Evolutionary conservation across 1,140 invertebrate genomes (phyloP).

Genomic region (Thaumatotibia leucotreta): DNA sequence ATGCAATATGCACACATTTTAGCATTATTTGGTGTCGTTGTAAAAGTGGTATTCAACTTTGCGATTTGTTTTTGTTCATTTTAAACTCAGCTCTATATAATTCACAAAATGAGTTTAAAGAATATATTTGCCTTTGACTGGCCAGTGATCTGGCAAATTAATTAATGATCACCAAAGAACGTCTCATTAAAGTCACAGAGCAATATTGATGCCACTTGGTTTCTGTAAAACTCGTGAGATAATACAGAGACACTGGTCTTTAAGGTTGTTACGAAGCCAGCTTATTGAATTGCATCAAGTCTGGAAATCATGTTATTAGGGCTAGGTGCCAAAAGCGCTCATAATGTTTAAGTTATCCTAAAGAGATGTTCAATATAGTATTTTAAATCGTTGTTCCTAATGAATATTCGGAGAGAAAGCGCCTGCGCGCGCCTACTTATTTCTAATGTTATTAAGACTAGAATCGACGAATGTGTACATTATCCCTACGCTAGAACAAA

Average conservation of each 20-base stretch:
- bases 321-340: conserved; percentile 67
- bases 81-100: neutral
- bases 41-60: conserved; percentile 19
- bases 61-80: neutral
- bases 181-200: neutral
- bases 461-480: conserved; percentile 70
- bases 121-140: neutral
- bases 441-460: conserved; percentile 67
- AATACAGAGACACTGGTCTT: neutral
- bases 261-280: neutral
- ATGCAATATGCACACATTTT: conserved; percentile 25
- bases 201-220: neutral
- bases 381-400: conserved; percentile 73
- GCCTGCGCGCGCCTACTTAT: conserved; percentile 61
- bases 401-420: conserved; percentile 63
- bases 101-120: neutral
- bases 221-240: neutral
- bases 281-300: conserved; percentile 20
- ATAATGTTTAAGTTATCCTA: conserved; percentile 63
- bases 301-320: conserved; percentile 39
- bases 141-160: neutral
- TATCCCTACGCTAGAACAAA: conserved; percentile 75
- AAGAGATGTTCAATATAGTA: conserved; percentile 58
- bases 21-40: conserved; percentile 26
- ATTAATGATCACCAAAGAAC: conserved; percentile 3